Base-by-base conservation (phyloP, 2,113 vertebrate species). In the Tamias sibiricus region DNA sequence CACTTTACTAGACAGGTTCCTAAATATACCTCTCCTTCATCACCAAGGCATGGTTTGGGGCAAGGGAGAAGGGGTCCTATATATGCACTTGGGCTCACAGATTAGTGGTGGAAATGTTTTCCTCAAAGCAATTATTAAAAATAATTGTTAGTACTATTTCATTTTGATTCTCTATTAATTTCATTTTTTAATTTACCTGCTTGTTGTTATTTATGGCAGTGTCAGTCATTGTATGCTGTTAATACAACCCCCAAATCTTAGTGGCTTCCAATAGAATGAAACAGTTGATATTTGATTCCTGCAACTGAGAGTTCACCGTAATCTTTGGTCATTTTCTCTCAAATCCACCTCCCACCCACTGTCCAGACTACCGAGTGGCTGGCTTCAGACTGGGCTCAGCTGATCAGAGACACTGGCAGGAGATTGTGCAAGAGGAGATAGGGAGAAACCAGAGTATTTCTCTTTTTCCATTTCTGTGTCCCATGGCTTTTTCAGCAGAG, bases 51-150 rank as follows among this genome's bases (percentile, higher is more conserved):
- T n/a, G 49, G 54, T 1, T 66, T 9, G 62, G 76, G 35, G 57
- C 32, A 24, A 6, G 9, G 59, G 59, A 28, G 59, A 19, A 62
- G 59, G 59, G 8, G 24, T 62, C 69, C 17, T 47, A 9, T 74
- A 6, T 2, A 0, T 83, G 52, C 82, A 30, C 66, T 87, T 54
- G 44, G 47, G 14, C 64, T 93, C 71, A 37, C 64, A 57, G 10
- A 54, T 82, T 59, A 91, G 85, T 71, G 66, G 57, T 89, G 59
- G 28, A 76, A 88, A 62, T 92, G 62, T 92, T 92, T 95, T 85
- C 47, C 47, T 90, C 42, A 84, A 68, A 90, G 84, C 62, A 82
- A 3, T 68, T 81, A 35, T 44, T 87, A n/a, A 57, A 96, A 94
- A 40, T 74, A 86, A 47, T 85, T 80, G 66, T 91, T 93, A 28